These are phyloP conservation scores for Volucella inflata DNA, from an alignment of 2,888 invertebrate species.

Conservation along the genomic window DNA sequence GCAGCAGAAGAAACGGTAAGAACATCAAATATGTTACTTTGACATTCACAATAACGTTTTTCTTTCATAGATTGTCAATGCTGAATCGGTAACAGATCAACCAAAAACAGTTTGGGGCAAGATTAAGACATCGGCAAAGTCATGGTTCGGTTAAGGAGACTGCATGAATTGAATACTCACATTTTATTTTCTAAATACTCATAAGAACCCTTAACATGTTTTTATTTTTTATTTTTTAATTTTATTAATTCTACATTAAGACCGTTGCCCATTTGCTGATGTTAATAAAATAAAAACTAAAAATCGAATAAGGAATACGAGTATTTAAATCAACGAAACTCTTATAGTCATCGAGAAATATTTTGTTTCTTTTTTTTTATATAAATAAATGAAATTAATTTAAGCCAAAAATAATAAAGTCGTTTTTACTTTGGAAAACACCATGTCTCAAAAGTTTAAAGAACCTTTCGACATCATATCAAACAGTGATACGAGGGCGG, in stretches of 20 bases:
- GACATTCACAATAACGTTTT: background rate
- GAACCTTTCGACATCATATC: too few species aligned
- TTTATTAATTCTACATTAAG: constrained; percentile 31
- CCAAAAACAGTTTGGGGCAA: constrained; percentile 78
- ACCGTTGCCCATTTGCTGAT: constrained; percentile 17
- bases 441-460: too few species aligned
- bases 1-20: constrained; percentile 52
- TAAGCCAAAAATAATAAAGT: constrained; percentile 9
- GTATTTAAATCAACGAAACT: constrained; percentile 11
- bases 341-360: background rate
- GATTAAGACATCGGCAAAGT: constrained; percentile 78
- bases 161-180: constrained; percentile 4
- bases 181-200: background rate
- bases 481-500: too few species aligned
- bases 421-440: too few species aligned
- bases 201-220: too few species aligned
- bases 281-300: constrained; percentile 17
- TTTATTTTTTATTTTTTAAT: background rate
- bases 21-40: background rate
- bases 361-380: background rate
- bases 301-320: constrained; percentile 27
- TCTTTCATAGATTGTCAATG: constrained; percentile 76
- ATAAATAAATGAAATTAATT: constrained; percentile 26
- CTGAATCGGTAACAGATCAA: constrained; percentile 76
- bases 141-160: constrained; percentile 64